Percentiles rank a stretch among this genome's conserved stretches.
These are phyloP conservation scores for Catalaphyllia jardinei DNA, from an alignment of 64 coral and sea anemone species.

Conservation along the genomic window DNA sequence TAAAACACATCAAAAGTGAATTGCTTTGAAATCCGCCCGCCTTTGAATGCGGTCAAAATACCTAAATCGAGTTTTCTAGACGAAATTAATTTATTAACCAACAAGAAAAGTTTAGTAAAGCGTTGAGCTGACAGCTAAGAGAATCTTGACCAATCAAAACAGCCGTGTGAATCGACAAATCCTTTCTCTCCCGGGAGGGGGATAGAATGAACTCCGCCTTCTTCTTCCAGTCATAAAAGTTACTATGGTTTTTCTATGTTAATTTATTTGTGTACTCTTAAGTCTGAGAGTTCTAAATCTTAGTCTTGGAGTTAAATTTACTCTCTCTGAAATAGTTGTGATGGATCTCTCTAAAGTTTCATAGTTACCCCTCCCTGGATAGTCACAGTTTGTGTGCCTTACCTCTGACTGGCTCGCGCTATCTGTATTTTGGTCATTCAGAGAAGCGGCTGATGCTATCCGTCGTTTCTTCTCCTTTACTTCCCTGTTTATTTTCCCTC, in stretches of 20 bases:
- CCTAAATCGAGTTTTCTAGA: not conserved
- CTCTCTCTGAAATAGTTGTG: not conserved
- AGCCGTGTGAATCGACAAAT: not conserved
- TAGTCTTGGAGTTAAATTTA: not conserved
- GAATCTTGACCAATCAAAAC: not conserved
- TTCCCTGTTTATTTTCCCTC: not conserved
- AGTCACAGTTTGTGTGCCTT: not conserved
- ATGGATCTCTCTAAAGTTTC: not conserved
- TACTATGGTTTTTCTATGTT: not conserved
- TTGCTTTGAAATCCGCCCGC: not conserved
- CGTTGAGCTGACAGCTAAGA: not conserved
- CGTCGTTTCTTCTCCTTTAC: not conserved
- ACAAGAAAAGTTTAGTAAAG: not conserved
- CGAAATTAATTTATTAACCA: not conserved
- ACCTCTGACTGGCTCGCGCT: not conserved
- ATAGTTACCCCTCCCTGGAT: not conserved
- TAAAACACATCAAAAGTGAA: no score
- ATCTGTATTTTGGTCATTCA: constrained; percentile 28
- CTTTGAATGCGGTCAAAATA: not conserved
- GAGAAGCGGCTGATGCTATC: not conserved
- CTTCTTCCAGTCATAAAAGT: not conserved
- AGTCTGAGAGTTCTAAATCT: not conserved
- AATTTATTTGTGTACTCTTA: not conserved
- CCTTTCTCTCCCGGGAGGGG: not conserved
- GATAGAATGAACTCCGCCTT: no score